Base-by-base conservation (phyloP, 2,797 vertebrate species). In the Scomberomorus guttatus region DNA sequence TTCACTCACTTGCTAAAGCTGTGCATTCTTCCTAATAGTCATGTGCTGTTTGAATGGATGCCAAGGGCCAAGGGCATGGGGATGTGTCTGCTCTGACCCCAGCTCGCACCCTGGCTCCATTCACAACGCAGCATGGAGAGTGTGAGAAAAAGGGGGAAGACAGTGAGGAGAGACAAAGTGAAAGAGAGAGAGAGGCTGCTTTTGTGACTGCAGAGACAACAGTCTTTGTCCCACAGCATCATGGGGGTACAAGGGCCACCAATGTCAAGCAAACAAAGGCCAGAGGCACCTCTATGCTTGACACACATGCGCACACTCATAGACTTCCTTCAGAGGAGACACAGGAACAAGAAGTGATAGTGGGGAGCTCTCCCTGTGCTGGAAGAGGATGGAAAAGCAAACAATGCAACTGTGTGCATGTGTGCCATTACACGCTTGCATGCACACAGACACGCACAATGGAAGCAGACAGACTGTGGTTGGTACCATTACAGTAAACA, bases 201-300 rank as follows among this genome's bases (percentile, higher is more conserved):
- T 95, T 95, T 96, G 95, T 96, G 93, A 85, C 86, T 80, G 80
- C 78, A 79, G 87, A 94, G 94, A 96, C 96, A 96, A 95, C 92
- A 81, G 91, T 86, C 93, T 94, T 96, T 96, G 95, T 96, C 92
- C 89, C 29, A 15, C 69, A 59, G 90, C 90, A 91, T 90, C 85
- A 87, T 87, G 82, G 87, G 90, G 90, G 90, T 86, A 95, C 94
- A 95, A 96, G 94, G 93, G 95, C 93, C 90, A 91, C 92, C 94
- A 95, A 95, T 96, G 95, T 95, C 95, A 95, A 77, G 80, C 90
- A 92, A 93, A 96, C 95, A 96, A 96, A 94, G 91, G 81, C 91
- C 84, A 91, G 90, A 91, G 92, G 92, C 89, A 93, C 93, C 91
- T 91, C 87, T 15, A 77, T 82, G 83, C 86, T 75, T 77, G 48